Evolutionary conservation across 64 coral and sea anemone species (phyloP).

Genomic region (Pocillopora damicornis): DNA sequence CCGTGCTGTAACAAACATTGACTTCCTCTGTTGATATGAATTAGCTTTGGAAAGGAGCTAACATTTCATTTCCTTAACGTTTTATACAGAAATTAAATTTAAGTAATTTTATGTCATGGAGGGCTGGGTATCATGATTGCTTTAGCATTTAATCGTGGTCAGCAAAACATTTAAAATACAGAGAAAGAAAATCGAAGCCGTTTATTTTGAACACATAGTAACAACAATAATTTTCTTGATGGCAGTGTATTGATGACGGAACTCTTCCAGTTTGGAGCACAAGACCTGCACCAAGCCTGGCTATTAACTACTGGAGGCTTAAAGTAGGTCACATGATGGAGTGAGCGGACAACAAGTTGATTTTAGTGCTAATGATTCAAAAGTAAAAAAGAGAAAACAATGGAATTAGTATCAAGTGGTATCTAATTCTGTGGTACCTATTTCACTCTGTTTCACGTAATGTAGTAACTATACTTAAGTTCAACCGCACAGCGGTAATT

Average conservation of each 20-base stretch:
- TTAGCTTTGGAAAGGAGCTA: no score
- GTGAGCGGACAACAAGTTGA: no score
- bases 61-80: no score
- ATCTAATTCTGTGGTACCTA: no score
- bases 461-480: not conserved
- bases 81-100: no score
- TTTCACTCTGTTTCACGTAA: no score
- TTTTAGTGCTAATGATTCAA: not conserved
- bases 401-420: not conserved
- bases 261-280: conserved; percentile 65
- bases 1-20: no score
- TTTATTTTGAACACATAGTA: not conserved
- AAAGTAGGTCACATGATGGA: conserved; percentile 40
- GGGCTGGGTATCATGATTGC: no score
- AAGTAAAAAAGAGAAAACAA: not conserved
- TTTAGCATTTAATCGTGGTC: no score
- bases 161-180: not conserved
- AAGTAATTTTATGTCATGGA: no score
- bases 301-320: conserved; percentile 93
- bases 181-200: not conserved
- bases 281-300: conserved; percentile 69
- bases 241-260: conserved; percentile 85
- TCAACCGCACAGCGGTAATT: not conserved
- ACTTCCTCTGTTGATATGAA: no score
- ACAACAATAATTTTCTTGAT: conserved; percentile 14